Base-by-base conservation (phyloP, 2,797 vertebrate species). In the Platalea minor region DNA sequence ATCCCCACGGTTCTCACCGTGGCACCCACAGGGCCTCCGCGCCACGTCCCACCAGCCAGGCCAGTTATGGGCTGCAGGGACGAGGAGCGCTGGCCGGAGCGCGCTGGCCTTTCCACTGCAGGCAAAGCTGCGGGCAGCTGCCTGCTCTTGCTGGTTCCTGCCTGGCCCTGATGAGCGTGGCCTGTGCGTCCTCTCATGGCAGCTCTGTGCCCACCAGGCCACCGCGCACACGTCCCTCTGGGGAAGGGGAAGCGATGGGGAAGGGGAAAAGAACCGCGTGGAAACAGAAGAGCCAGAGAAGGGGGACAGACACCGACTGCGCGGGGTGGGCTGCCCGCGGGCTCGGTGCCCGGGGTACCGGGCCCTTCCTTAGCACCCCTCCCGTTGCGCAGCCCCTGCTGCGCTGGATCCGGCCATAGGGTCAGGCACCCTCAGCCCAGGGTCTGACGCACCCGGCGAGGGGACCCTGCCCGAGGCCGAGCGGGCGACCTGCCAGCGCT, bases 141-240 rank as follows among this genome's bases (percentile, higher is more conserved):
- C 63, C 67, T 10, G 69, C 84, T 50, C 61, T 53, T 33, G 53
- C 35, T 2, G 1, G 16, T 9, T 29, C 76, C 68, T 6, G 26
- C 10, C 0, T 1, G 2, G 51, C n/a, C 29, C 23, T 4, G 8
- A 4, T 2, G 35, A 72, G 31, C 2, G 10, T 11, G 46, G 15
- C 24, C 56, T 8, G 4, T 3, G 29, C 0, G 1, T 7, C n/a
- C 57, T 13, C 88, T 43, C 15, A 1, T 0, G 5, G 10, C 73
- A 20, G 35, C 2, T 26, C 57, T 4, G 8, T 2, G 51, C 2
- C 1, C 72, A 23, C 16, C 51, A 5, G 13, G 37, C 28, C 48
- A 29, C 43, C 4, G 64, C 6, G 5, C 25, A 7, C 28, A 41
- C 33, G 13, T 23, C 39, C 17, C n/a, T 17, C 18, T 16, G 26